Evolutionary conservation across 2,113 vertebrate species (phyloP).

Genomic region (Rhizomys pruinosus): DNA sequence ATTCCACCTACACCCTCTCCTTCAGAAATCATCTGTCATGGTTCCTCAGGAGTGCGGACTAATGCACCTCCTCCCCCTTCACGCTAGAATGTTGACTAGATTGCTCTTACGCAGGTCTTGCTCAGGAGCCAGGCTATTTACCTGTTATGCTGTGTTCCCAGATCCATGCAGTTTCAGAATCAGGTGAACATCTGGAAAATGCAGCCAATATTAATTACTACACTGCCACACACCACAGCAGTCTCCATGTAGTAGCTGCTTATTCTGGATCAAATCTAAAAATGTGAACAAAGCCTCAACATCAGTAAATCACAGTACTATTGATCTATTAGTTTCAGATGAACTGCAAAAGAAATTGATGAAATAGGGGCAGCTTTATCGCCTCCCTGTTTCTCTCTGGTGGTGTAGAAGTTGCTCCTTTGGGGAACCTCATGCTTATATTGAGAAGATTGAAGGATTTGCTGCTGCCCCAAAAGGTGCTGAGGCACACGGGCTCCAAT

Average conservation of each 20-base stretch:
- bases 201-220: background rate
- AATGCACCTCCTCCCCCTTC: too few species aligned
- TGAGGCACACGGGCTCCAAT: constrained; percentile 96
- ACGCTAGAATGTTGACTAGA: too few species aligned
- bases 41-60: too few species aligned
- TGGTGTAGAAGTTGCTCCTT: constrained; percentile 95
- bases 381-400: constrained; percentile 99
- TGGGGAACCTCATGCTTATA: constrained; percentile 97
- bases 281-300: constrained; percentile 98
- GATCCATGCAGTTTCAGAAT: background rate
- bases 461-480: constrained; percentile 94
- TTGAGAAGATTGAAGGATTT: constrained; percentile 96
- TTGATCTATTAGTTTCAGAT: constrained; percentile 95
- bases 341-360: constrained; percentile 94
- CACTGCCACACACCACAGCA: background rate
- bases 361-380: constrained; percentile 98
- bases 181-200: background rate
- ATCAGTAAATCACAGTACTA: constrained; percentile 98
- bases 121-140: too few species aligned
- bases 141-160: background rate
- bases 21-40: too few species aligned
- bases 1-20: too few species aligned
- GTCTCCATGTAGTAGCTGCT: background rate
- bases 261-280: constrained; percentile 47
- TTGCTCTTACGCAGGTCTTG: too few species aligned